Evolutionary conservation across 2,797 vertebrate species (phyloP).

Genomic region (Discoglossus pictus): DNA sequence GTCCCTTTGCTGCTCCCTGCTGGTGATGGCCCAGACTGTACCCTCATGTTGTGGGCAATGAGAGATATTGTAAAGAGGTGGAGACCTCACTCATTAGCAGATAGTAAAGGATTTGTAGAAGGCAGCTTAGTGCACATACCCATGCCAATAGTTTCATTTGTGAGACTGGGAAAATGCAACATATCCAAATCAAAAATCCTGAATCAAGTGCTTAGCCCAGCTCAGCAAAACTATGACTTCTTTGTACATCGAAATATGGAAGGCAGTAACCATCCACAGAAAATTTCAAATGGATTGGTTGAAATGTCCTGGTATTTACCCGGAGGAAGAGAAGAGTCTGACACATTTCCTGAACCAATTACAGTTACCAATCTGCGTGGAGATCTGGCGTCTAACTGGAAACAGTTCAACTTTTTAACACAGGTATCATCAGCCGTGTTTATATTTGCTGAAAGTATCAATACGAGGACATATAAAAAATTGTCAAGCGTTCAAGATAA

Average conservation of each 20-base stretch:
- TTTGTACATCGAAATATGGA: conserved; percentile 75
- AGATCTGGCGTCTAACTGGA: conserved; percentile 67
- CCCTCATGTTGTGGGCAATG: conserved; percentile 74
- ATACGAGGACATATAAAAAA: conserved; percentile 62
- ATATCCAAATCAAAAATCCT: conserved; percentile 79
- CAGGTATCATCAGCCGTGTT: conserved; percentile 74
- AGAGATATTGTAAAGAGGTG: conserved; percentile 70
- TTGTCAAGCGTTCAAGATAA: conserved; percentile 43
- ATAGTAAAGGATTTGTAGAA: conserved; percentile 54
- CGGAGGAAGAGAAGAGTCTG: conserved; percentile 62
- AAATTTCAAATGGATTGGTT: conserved; percentile 68
- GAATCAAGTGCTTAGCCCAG: conserved; percentile 66
- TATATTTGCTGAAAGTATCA: conserved; percentile 75
- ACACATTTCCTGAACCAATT: conserved; percentile 69
- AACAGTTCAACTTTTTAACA: conserved; percentile 69
- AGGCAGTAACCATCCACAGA: conserved; percentile 64
- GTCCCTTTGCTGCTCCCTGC: conserved; percentile 76
- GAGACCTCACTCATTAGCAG: conserved; percentile 56
- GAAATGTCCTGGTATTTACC: conserved; percentile 78
- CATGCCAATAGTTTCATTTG: conserved; percentile 60
- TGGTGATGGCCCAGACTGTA: conserved; percentile 53
- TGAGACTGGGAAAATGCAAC: conserved; percentile 58
- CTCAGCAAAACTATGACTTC: conserved; percentile 64
- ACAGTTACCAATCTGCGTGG: conserved; percentile 77
- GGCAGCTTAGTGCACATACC: conserved; percentile 66